These are phyloP conservation scores for Pteronotus mesoamericanus DNA, from an alignment of 2,797 vertebrate species.

Conservation along the genomic window DNA sequence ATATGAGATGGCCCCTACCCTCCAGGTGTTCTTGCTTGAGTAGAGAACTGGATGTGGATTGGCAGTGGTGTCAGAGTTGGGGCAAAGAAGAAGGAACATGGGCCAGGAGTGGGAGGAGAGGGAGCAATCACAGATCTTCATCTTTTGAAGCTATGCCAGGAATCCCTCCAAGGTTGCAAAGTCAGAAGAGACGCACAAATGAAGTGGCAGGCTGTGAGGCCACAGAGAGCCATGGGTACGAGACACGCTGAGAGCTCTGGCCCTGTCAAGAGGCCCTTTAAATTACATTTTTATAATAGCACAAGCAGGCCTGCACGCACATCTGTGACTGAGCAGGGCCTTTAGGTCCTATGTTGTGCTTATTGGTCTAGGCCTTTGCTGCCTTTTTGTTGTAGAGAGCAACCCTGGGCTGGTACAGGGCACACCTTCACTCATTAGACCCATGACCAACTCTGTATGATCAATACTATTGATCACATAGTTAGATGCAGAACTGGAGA, in stretches of 20 bases:
- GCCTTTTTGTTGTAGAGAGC: background rate
- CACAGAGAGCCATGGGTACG: background rate
- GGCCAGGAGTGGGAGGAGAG: background rate
- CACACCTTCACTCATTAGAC: accelerated
- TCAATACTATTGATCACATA: background rate
- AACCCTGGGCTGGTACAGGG: background rate
- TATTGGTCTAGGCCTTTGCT: background rate
- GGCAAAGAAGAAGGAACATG: background rate
- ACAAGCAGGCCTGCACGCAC: background rate
- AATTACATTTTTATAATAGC: background rate
- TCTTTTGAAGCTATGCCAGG: background rate
- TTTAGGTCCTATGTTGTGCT: background rate
- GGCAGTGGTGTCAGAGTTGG: background rate
- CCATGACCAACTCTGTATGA: background rate
- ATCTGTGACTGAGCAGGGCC: background rate
- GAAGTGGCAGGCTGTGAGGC: background rate
- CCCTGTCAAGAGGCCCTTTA: background rate
- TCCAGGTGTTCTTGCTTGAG: background rate
- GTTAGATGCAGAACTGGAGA: background rate
- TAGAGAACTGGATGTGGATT: background rate
- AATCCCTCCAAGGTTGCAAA: background rate
- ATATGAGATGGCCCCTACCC: background rate
- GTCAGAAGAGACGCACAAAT: background rate
- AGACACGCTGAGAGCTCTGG: background rate
- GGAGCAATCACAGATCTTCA: background rate